Base-by-base conservation (phyloP, 2,113 vertebrate genomes). In the Plecturocebus donacophilus region DNA sequence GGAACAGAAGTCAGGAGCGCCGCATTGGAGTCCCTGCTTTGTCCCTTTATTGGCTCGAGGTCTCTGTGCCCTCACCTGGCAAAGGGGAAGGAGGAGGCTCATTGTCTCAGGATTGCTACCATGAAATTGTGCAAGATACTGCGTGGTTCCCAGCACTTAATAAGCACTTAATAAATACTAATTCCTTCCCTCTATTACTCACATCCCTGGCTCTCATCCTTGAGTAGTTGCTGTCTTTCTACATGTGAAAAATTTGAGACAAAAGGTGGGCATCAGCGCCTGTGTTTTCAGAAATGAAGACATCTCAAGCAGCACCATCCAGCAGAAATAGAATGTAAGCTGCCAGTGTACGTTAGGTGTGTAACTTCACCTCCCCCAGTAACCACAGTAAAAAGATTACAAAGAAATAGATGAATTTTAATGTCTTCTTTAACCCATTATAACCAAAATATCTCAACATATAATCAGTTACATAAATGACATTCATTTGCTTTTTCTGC, bases 231-330 rank as follows among this genome's bases (percentile, higher is more conserved):
- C 66, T 94, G 83, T 21, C 54, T 93, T 94, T 75, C 75, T 90
- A 10, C 35, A 1, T 19, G 20, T 81, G 49, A 79, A 83, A 64
- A 10, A n/a, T 49, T 64, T 45, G 76, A 90, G 68, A 56, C 86
- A 52, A n/a, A 64, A 23, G 89, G n/a, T 66, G 32, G 61, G 5
- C 25, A 73, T 92, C 12, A 40, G n/a, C 66, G 52, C 14, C 20
- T 87, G 6, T 13, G 9, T 82, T 91, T 94, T 90, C 25, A 68
- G 84, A 87, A 95, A 52, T 16, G 81, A 96, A 68, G 56, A 25
- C 64, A 38, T 40, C 30, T 38, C 40, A 58, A 40, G 54, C n/a
- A 75, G 38, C 13, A 0, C 10, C 12, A 6, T 45, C 84, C 61
- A 32, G 10, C 49, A 52, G 85, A 85, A 73, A 6, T 47, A 19